A percentile compares a stretch with the other conserved stretches of the same genome.
phyloP scores from a whole-genome alignment of 1,140 invertebrate genomes.

The Theocolax elegans region DNA sequence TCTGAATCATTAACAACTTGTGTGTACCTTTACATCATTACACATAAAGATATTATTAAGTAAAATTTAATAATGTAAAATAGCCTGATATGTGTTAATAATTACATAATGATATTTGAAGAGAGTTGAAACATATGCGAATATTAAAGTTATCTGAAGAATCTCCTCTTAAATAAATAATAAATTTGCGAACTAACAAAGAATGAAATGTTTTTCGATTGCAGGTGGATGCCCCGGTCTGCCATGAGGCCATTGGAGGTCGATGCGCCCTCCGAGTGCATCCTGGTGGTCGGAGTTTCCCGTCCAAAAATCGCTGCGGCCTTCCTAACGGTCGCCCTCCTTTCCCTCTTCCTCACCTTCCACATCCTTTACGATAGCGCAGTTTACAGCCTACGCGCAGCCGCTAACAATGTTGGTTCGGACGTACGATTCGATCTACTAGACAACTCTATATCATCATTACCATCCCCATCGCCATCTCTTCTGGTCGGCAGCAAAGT shows the following conservation, averaged over 20 bases:
- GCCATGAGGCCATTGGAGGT: slow-evolving; percentile 81
- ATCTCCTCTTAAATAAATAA: no score
- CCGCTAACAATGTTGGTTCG: slow-evolving; percentile 33
- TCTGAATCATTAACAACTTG: no score
- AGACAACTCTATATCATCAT: not conserved
- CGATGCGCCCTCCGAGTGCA: slow-evolving; percentile 76
- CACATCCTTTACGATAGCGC: slow-evolving; percentile 85
- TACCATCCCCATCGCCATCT: slow-evolving; percentile 48
- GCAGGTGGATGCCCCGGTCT: slow-evolving; percentile 81
- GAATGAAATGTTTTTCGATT: no score
- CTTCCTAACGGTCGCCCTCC: slow-evolving; percentile 79
- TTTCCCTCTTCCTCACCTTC: slow-evolving; percentile 83
- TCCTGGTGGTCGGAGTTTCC: slow-evolving; percentile 81
- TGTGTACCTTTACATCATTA: no score
- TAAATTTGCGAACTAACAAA: no score
- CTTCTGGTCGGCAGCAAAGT: slow-evolving; percentile 56
- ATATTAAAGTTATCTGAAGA: no score
- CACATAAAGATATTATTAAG: no score
- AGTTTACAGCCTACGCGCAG: slow-evolving; percentile 80
- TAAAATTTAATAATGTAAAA: no score
- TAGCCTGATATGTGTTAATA: no score
- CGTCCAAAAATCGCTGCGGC: slow-evolving; percentile 82
- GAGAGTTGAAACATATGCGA: no score
- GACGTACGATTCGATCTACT: not conserved
- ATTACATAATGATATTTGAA: no score